A percentile compares a stretch with the other conserved stretches of the same genome.
These are phyloP conservation scores for Morbakka virulenta DNA, from an alignment of 30 jellyfish, hydroid and myxozoan species.

Conservation along the genomic window DNA sequence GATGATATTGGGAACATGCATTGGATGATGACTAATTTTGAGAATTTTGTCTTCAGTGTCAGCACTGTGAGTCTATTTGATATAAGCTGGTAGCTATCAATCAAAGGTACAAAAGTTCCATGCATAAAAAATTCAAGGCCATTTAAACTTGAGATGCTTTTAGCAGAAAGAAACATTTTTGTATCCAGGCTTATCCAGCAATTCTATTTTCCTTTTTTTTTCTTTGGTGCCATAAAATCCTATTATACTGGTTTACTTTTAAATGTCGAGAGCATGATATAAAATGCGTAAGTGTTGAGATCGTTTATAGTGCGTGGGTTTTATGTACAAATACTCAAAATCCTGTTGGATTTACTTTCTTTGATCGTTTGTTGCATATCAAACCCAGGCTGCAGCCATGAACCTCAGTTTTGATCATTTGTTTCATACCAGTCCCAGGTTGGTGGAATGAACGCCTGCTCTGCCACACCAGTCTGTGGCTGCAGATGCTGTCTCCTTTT, in stretches of 20 bases:
- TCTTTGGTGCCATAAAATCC: slow-evolving; percentile 13
- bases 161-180: neutral
- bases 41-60: neutral
- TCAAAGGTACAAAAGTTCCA: neutral
- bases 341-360: too few relatives aligned
- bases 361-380: too few relatives aligned
- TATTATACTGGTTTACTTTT: neutral
- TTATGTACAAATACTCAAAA: too few relatives aligned
- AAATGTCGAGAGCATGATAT: neutral
- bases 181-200: neutral
- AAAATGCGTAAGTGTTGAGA: neutral
- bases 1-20: slow-evolving; percentile 30
- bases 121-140: slow-evolving; percentile 2
- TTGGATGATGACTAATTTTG: neutral
- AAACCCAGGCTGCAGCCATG: too few relatives aligned
- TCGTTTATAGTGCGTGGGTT: slow-evolving; percentile 7
- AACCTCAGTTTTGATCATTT: too few relatives aligned
- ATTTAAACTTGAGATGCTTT: neutral
- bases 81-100: slow-evolving; percentile 3
- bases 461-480: too few relatives aligned
- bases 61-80: slow-evolving; percentile 17
- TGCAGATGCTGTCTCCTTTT: too few relatives aligned
- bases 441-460: too few relatives aligned
- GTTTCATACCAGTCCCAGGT: too few relatives aligned
- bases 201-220: slow-evolving; percentile 5